Base-by-base conservation (phyloP, 2,797 vertebrate species). In the Arnoldichthys spilopterus region DNA sequence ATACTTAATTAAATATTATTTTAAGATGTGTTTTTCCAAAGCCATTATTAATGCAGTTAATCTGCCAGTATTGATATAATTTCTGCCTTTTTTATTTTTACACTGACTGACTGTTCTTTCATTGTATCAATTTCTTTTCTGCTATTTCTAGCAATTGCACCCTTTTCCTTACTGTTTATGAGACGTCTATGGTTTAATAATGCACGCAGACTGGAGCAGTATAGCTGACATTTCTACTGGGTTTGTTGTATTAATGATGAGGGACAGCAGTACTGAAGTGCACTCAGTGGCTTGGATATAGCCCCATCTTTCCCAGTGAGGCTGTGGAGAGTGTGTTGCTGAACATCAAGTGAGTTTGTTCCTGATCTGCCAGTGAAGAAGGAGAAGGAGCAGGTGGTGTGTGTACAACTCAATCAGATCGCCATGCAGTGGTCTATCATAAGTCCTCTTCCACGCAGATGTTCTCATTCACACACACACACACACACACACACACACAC, bases 301-400 rank as follows among this genome's bases (percentile, higher is more conserved):
- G 24, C 71, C 22, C 26, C 58, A 63, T 20, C 40, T 61, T 20
- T 18, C 8, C 43, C 72, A 34, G 22, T 30, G 40, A 15, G 20
- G 11, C 18, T 34, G 47, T 49, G 30, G 26, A 30, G 26, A 8
- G 6, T 11, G 4, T 54, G 56, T 32, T 32, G 28, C 37, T 22
- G 45, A 64, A 37, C 49, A 59, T 22, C 12, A 62, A 62, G 72
- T 73, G 37, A 22, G 40, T 24, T 56, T 58, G 32, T 56, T 72
- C 53, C 32, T 11, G 12, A 54, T 0, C 71, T 28, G 24, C 24
- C 71, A 26, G 28, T 12, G 40, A 16, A n/a, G n/a, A n/a, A n/a
- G n/a, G n/a, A 64, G 49, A 63, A 24, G 45, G 68, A 72, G 72
- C 77, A 79, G 72, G 61, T 79, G 81, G 77, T 72, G 53, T 79